Evolutionary conservation across 2,888 invertebrate species (phyloP).

Genomic region (Trilocha varians): DNA sequence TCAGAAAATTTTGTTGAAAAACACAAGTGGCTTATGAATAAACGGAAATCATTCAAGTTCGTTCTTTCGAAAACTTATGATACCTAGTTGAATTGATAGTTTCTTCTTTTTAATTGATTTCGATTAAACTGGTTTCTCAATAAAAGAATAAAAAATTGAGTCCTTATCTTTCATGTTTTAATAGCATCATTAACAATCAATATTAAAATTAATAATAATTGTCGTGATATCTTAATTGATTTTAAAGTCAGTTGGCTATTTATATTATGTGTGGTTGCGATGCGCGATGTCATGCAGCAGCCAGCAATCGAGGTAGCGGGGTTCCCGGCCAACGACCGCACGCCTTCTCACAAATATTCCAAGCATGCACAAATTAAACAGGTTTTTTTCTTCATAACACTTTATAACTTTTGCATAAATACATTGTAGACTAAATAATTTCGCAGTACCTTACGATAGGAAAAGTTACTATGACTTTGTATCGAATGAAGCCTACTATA

Average conservation of each 20-base stretch:
- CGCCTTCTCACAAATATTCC: conserved; percentile 65
- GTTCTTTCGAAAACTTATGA: too few species aligned
- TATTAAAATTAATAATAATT: background rate
- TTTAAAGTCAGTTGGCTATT: background rate
- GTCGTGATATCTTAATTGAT: background rate
- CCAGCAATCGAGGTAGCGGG: conserved; percentile 18
- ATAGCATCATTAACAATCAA: too few species aligned
- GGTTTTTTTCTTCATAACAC: conserved; percentile 53
- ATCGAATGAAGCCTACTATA: background rate
- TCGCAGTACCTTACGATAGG: conserved; percentile 6
- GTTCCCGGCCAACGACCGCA: conserved; percentile 62
- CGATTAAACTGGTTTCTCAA: too few species aligned
- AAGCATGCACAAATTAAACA: conserved; percentile 71
- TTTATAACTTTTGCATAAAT: conserved; percentile 61
- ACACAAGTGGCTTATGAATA: too few species aligned
- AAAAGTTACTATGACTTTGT: background rate
- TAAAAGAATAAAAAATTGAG: too few species aligned
- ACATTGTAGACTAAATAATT: conserved; percentile 40
- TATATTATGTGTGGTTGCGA: conserved; percentile 9
- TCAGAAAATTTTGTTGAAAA: too few species aligned
- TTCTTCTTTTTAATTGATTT: too few species aligned
- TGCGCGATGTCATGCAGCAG: conserved; percentile 14
- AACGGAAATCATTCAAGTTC: too few species aligned
- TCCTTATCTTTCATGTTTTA: too few species aligned
- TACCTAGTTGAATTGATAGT: too few species aligned